Evolutionary conservation across 2,797 vertebrate genomes (phyloP).

Genomic region (Pogoniulus pusillus): DNA sequence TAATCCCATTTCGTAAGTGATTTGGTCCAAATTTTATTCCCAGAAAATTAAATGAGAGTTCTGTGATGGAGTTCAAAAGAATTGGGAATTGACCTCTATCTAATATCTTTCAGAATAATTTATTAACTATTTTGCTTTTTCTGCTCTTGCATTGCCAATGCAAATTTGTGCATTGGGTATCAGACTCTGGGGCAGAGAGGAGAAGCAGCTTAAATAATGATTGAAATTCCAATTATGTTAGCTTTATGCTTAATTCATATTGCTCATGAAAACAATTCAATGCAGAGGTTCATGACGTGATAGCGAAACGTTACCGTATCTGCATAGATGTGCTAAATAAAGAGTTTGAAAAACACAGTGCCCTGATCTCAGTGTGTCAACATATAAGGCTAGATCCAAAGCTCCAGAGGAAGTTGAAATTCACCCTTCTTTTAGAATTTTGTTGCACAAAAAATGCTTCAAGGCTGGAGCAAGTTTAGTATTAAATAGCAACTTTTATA

Average conservation of each 20-base stretch:
- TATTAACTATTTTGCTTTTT: slow-evolving; percentile 37
- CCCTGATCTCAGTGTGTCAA: not conserved
- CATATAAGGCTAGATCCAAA: not conserved
- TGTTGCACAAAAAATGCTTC: not conserved
- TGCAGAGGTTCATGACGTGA: not conserved
- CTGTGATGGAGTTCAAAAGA: slow-evolving; percentile 38
- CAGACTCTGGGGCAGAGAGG: not conserved
- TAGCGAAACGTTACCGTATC: not conserved
- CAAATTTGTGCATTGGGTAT: slow-evolving; percentile 9
- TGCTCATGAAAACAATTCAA: not conserved
- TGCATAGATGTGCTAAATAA: not conserved
- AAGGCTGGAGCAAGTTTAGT: not conserved
- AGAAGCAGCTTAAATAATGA: slow-evolving; percentile 37
- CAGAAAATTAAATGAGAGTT: slow-evolving; percentile 53
- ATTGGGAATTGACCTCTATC: slow-evolving; percentile 54
- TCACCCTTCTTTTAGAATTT: not conserved
- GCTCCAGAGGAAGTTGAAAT: not conserved
- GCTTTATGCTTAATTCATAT: slow-evolving; percentile 11
- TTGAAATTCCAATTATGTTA: not conserved
- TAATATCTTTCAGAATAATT: slow-evolving; percentile 49
- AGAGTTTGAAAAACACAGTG: not conserved
- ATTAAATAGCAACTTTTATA: not conserved
- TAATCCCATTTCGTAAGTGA: slow-evolving; percentile 43
- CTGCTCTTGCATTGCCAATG: not conserved
- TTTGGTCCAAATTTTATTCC: slow-evolving; percentile 25